Percentiles rank a stretch among this genome's conserved stretches.
Evolutionary conservation across 2,888 invertebrate species (phyloP).

Genomic region (Pseudoips prasinana): DNA sequence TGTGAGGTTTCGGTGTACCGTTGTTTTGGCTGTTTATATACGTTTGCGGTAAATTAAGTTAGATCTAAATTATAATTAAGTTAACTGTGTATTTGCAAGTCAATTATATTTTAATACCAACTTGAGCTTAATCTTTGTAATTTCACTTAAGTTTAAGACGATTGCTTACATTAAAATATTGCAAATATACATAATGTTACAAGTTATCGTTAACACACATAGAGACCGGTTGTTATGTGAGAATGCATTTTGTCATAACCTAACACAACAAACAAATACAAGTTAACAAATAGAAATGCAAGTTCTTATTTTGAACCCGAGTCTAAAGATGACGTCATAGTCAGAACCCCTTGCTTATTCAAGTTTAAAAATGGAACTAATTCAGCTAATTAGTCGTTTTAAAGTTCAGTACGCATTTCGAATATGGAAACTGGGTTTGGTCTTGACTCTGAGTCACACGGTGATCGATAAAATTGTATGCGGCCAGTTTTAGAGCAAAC

Average conservation of each 20-base stretch:
- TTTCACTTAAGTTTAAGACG: not conserved
- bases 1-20: not conserved
- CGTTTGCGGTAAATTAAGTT: not conserved
- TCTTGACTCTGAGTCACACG: slow-evolving; percentile 51
- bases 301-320: not conserved
- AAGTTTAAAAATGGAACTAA: slow-evolving; percentile 24
- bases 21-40: not conserved
- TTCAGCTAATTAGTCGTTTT: slow-evolving; percentile 23
- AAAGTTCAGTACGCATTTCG: slow-evolving; percentile 22
- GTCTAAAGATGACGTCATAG: slow-evolving; percentile 2
- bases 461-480: slow-evolving; percentile 39
- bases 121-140: not conserved
- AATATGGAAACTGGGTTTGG: slow-evolving; percentile 36
- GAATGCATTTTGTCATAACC: not conserved
- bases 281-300: too few species aligned
- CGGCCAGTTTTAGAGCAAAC: slow-evolving; percentile 14
- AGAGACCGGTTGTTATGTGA: not conserved
- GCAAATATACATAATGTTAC: not conserved
- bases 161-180: not conserved
- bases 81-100: not conserved
- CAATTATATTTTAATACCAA: not conserved
- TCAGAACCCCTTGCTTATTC: slow-evolving; percentile 7
- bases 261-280: not conserved
- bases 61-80: not conserved
- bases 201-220: not conserved